These are phyloP conservation scores for Pangasianodon hypophthalmus DNA, from an alignment of 2,113 vertebrate genomes.

Conservation along the genomic window DNA sequence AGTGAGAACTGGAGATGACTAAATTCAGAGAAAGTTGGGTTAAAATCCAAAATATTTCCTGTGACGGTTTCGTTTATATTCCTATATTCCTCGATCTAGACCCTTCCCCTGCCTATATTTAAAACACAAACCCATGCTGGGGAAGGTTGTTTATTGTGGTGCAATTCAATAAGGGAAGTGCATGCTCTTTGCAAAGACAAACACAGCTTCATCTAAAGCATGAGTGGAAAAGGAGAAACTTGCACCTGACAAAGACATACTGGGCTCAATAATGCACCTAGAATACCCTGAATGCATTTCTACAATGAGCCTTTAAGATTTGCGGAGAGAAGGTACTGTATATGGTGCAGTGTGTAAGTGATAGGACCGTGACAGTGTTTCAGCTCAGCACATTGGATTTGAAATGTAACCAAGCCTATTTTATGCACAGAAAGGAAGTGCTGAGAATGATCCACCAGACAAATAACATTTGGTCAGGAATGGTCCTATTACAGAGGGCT, in stretches of 20 bases:
- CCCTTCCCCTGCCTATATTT: neutral
- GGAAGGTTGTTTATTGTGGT: constrained; percentile 2
- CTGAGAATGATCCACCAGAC: neutral
- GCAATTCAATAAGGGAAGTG: constrained; percentile 21
- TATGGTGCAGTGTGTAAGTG: neutral
- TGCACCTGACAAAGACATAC: neutral
- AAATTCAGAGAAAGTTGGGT: neutral
- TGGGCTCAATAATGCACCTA: neutral
- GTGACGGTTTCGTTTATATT: neutral
- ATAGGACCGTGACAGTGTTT: constrained; percentile 17
- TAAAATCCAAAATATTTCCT: neutral
- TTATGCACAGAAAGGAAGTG: neutral
- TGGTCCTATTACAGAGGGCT: neutral
- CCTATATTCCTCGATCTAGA: neutral
- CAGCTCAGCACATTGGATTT: neutral
- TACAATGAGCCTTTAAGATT: constrained; percentile 27
- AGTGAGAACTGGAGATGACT: neutral
- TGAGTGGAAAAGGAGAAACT: constrained; percentile 7
- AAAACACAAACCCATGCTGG: neutral
- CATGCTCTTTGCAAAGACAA: constrained; percentile 25
- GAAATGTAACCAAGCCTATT: neutral
- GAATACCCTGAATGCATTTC: constrained; percentile 21
- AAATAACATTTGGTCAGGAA: neutral
- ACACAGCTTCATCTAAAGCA: constrained; percentile 13
- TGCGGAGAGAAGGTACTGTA: neutral